Base-by-base conservation (phyloP, 1,140 invertebrate species). In the Centruroides vittatus region DNA sequence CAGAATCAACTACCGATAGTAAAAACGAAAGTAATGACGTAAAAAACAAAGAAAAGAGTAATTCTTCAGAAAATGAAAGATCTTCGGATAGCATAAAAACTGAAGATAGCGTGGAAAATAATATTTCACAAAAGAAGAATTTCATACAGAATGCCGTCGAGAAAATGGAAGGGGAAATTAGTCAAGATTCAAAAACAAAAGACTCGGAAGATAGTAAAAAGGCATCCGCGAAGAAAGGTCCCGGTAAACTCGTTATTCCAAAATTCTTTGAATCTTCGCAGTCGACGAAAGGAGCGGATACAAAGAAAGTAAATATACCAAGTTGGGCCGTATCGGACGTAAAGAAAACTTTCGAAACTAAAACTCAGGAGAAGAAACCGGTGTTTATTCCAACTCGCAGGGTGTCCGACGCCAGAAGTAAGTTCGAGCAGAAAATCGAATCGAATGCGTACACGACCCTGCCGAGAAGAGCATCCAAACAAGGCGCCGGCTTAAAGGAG, bases 301-400 rank as follows among this genome's bases (percentile, higher is more conserved):
- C 41, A 41, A 41, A 41, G 8, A 41, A 41, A 41, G 41, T 41
- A 41, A 41, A 41, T 8, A 41, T 41, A 41, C 41, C 41, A 5
- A 41, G 41, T 8, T 41, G 41, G 41, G 41, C 41, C 8, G 67
- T 71, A n/a, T 69, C 68, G n/a, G 65, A 69, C 61, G 69, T 67
- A 11, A 68, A 61, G 46, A 71, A 67, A 59, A 62, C 69, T 41
- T 69, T 71, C 62, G 70, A 71, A 61, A 48, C 6, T 35, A 58
- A 58, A 55, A 55, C 35, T 6, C 41, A 41, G 41, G 41, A 41
- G 41, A 41, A 41, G 41, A 41, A 41, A 41, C 41, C 41, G 8
- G 5, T 41, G 8, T 6, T 41, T 8, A 55, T 23, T 34, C 35
- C 54, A 12, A 23, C 54, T 23, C 12, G 23, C 12, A 34, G 11